These are phyloP conservation scores for Melanocharis versteri DNA, from an alignment of 2,113 vertebrate species.

Conservation along the genomic window DNA sequence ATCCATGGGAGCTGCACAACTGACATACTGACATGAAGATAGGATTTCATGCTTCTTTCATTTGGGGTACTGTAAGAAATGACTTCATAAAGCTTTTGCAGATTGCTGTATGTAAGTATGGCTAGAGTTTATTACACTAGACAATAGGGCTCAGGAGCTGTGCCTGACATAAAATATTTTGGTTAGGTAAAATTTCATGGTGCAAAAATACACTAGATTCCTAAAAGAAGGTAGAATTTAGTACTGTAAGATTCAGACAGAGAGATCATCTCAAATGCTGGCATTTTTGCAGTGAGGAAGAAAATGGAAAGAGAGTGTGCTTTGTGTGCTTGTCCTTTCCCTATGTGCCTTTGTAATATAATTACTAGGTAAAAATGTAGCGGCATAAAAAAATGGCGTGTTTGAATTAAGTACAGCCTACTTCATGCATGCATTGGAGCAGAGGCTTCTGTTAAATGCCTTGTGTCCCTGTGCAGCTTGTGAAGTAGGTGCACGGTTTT, in stretches of 20 bases:
- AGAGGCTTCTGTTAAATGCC: not conserved
- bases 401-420: not conserved
- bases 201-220: not conserved
- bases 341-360: not conserved
- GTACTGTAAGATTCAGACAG: not conserved
- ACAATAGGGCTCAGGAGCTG: not conserved
- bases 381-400: not conserved
- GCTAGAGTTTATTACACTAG: not conserved
- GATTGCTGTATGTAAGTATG: not conserved
- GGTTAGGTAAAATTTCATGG: not conserved
- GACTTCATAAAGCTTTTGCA: not conserved
- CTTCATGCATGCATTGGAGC: not conserved
- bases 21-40: not conserved
- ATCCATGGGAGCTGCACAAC: not conserved
- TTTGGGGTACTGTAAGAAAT: not conserved
- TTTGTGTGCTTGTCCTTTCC: conserved; percentile 48
- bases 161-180: not conserved
- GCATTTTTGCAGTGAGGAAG: not conserved
- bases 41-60: not conserved
- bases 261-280: not conserved
- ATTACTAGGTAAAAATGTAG: conserved; percentile 44
- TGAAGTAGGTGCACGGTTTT: not conserved
- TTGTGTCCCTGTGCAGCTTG: not conserved
- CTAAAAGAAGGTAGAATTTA: not conserved
- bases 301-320: not conserved